Conservation (phyloP, 2,113 vertebrate species). For the Odocoileus hemionus region DNA sequence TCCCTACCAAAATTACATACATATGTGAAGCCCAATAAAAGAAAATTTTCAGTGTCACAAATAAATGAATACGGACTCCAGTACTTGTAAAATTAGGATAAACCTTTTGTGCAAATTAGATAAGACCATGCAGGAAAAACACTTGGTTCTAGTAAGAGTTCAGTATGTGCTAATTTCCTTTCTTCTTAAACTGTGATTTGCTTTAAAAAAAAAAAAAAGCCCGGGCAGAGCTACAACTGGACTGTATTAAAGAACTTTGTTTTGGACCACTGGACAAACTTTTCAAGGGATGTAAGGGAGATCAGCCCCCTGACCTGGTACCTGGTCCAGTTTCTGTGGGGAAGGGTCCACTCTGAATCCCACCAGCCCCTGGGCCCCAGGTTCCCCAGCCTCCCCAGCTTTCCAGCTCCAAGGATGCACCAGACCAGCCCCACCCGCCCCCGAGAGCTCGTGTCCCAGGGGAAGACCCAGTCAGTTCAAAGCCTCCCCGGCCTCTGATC, state of each 20-base stretch:
- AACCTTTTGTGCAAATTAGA: background rate
- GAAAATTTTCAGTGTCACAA: background rate
- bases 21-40: background rate
- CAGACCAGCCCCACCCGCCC: background rate
- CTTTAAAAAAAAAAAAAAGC: background rate
- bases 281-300: background rate
- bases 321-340: background rate
- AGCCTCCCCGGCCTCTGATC: accelerated
- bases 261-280: background rate
- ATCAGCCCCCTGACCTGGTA: background rate
- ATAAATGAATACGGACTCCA: background rate
- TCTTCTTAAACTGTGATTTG: background rate
- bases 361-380: background rate
- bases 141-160: background rate
- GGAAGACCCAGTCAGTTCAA: background rate
- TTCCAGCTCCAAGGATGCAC: background rate
- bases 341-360: background rate
- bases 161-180: background rate
- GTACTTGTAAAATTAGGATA: background rate
- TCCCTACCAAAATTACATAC: background rate
- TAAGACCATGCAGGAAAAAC: background rate
- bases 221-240: background rate
- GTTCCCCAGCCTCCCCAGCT: background rate
- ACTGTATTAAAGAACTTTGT: background rate
- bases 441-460: background rate